Base-by-base conservation (phyloP, 2,113 vertebrate genomes). In the Apus apus region DNA sequence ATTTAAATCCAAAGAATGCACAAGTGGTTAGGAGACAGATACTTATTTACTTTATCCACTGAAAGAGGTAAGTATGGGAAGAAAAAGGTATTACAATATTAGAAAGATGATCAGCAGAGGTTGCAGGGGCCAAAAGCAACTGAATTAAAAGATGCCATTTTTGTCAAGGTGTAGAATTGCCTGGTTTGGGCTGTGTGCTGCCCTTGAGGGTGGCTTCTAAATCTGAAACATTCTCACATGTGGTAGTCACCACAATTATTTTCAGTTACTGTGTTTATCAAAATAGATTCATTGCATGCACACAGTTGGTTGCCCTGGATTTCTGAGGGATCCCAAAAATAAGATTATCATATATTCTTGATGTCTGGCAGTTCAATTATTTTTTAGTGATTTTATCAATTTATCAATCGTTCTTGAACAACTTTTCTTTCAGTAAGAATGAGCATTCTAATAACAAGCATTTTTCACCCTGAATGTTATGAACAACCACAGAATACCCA, bases 1-100 rank as follows among this genome's bases (percentile, higher is more conserved):
- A 81, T 80, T 87, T 87, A 68, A 94, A 91, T 53, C 80, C 65
- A 81, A 85, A 81, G 73, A 91, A 93, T 48, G 61, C 34, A 68
- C 21, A 87, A 92, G 23, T 57, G 65, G 22, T 90, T 84, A 78
- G 70, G 9, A 87, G 43, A 26, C 48, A 92, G 45, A 56, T 18
- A 27, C 11, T 71, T 77, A 64, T 10, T 90, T 76, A 38, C 38
- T 38, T 38, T 70, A 89, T 48, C 57, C 87, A 57, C 65, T 86
- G 43, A 45, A 92, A 76, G 80, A 34, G 30, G 27, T 46, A 82
- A 79, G 26, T 68, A 54, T 23, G 36, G 17, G 17, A 36, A 75
- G 53, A 15, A 53, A 76, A 61, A 66, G 6, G 6, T 25, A 38
- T 65, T 64, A 36, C 18, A 40, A 5, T 19, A 77, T 38, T 65